Conservation (phyloP, 2,797 vertebrate species). For the Dendrocincla tyrannina region DNA sequence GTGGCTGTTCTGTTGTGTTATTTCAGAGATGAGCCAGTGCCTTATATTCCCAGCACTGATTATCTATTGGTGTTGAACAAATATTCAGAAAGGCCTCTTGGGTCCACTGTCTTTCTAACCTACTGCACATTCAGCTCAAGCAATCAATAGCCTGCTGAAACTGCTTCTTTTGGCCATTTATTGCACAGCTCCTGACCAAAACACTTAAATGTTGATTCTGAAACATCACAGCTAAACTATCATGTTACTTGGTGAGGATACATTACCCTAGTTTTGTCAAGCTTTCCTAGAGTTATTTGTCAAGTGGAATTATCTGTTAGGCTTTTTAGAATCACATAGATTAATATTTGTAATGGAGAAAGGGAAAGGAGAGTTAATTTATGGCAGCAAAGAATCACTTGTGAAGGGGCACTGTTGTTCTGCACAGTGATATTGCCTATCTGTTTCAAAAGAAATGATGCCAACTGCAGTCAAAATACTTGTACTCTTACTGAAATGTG, state of each 20-base stretch:
- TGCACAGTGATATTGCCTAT: background rate
- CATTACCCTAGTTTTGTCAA: background rate
- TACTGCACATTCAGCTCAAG: background rate
- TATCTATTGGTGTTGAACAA: background rate
- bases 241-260: rapidly evolving
- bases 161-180: background rate
- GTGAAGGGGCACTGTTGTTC: background rate
- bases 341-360: background rate
- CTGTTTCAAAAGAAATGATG: background rate
- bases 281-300: background rate
- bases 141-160: background rate
- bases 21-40: background rate
- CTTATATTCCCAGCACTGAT: background rate
- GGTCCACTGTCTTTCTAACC: background rate
- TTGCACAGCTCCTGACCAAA: background rate
- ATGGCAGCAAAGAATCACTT: background rate
- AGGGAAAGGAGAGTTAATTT: background rate
- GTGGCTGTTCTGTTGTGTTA: background rate
- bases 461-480: background rate
- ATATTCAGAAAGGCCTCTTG: background rate
- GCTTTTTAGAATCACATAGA: background rate
- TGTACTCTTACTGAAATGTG: background rate
- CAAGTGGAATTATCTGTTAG: background rate
- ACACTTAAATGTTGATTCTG: background rate
- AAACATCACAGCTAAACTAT: background rate